phyloP scores from a whole-genome alignment of 2,888 invertebrate species.

The Physocephala rufipes region DNA sequence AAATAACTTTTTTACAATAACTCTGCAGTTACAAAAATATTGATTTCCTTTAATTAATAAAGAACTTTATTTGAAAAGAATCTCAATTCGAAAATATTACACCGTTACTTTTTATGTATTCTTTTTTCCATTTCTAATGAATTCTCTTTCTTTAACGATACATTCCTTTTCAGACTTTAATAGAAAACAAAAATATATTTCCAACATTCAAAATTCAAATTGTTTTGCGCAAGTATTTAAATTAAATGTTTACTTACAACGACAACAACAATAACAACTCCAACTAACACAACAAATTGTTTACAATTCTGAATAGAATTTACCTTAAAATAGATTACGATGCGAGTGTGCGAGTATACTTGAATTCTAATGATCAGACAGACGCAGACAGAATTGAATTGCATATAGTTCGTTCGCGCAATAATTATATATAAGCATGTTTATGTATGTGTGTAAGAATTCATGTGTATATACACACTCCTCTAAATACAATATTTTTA shows the following conservation, averaged over 20 bases:
- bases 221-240: constrained; percentile 1
- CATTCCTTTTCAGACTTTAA: too few species aligned
- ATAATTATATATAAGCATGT: too few species aligned
- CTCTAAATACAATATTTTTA: background rate
- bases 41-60: too few species aligned
- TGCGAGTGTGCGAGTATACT: background rate
- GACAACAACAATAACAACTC: background rate
- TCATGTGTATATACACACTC: background rate
- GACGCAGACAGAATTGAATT: background rate
- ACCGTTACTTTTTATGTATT: too few species aligned
- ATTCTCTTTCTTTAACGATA: too few species aligned
- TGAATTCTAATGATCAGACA: background rate
- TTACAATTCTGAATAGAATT: background rate
- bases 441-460: constrained; percentile 17
- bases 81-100: too few species aligned
- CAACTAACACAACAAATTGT: background rate
- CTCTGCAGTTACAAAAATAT: too few species aligned
- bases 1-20: too few species aligned
- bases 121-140: too few species aligned
- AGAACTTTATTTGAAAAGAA: too few species aligned
- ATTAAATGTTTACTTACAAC: constrained; percentile 8
- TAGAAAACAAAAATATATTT: background rate
- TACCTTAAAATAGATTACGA: too few species aligned
- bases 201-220: constrained; percentile 4
- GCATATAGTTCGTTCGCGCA: constrained; percentile 15